Base-by-base conservation (phyloP, 2,113 vertebrate species). In the Strix aluco region DNA sequence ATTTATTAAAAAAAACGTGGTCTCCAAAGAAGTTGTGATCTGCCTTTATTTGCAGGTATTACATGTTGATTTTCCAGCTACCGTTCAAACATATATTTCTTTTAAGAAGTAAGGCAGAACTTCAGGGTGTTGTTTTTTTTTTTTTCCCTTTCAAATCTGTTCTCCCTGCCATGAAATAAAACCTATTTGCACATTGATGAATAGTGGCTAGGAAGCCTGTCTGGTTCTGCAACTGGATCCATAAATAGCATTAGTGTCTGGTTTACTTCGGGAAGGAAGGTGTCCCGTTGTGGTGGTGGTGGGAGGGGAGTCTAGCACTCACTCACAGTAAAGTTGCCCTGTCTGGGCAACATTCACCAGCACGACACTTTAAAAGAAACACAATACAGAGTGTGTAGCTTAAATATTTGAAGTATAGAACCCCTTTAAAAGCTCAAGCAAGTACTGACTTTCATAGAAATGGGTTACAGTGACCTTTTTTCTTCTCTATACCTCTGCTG, bases 171-270 rank as follows among this genome's bases (percentile, higher is more conserved):
- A 3, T 80, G 83, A 80, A 92, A 73, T 86, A 81, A 92, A 92
- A 71, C 42, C 59, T 62, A 36, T 88, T 95, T 94, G 73, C 95
- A 73, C 5, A 0, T 38, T 91, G 88, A 91, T 96, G 92, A 96
- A 92, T 95, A 91, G 89, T 83, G 86, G 70, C 79, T 96, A 75
- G 93, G 81, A 86, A 71, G 29, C 38, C 51, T 73, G 95, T 87
- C 92, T 93, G n/a, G 69, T 94, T 84, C 91, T 95, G 66, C 88
- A 86, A n/a, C 0, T 8, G 83, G 79, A 69, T 92, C 91, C 92
- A 83, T 96, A 94, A 97, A 96, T 96, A 95, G 78, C 78, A 25
- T 91, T 85, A 83, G 78, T 74, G 81, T 94, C 84, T 94, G 89
- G 78, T 90, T 95, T 82, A 57, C 92, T 85, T 88, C 10, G 78